Conservation (phyloP, 2,888 invertebrate species). For the Dasysyrphus tricinctus region DNA sequence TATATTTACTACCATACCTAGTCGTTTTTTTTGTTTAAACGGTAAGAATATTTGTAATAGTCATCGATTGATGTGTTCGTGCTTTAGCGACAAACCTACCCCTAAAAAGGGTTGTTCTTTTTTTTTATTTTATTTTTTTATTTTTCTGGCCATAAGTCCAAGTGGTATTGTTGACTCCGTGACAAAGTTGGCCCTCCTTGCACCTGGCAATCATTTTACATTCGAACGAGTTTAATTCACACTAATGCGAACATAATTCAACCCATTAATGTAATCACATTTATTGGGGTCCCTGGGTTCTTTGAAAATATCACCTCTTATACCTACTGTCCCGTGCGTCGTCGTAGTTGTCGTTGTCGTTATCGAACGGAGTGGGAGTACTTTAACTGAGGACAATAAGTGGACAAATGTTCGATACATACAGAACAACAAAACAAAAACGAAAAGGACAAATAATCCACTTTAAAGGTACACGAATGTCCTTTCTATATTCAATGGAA, state of each 20-base stretch:
- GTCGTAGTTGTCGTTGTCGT: not conserved
- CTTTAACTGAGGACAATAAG: conserved; percentile 32
- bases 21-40: not conserved
- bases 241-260: conserved; percentile 83
- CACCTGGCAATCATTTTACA: conserved; percentile 75
- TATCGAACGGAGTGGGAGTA: conserved; percentile 51
- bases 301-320: conserved; percentile 29
- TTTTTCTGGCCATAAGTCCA: conserved; percentile 31
- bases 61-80: conserved; percentile 43
- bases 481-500: conserved; percentile 58
- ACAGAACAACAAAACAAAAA: conserved; percentile 13
- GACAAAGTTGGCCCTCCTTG: conserved; percentile 72
- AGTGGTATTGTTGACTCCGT: conserved; percentile 73
- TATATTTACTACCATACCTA: not conserved
- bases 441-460: conserved; percentile 63
- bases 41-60: conserved; percentile 5
- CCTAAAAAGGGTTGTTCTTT: conserved; percentile 43
- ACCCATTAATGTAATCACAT: conserved; percentile 83
- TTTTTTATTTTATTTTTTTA: conserved; percentile 4
- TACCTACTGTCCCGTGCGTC: not conserved
- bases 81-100: conserved; percentile 1
- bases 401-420: conserved; percentile 45
- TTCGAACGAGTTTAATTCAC: conserved; percentile 82
- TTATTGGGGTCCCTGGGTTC: conserved; percentile 70
- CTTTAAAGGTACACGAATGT: conserved; percentile 51